Evolutionary conservation across 2,888 invertebrate genomes (phyloP).

Genomic region (Gastrophysa polygoni): DNA sequence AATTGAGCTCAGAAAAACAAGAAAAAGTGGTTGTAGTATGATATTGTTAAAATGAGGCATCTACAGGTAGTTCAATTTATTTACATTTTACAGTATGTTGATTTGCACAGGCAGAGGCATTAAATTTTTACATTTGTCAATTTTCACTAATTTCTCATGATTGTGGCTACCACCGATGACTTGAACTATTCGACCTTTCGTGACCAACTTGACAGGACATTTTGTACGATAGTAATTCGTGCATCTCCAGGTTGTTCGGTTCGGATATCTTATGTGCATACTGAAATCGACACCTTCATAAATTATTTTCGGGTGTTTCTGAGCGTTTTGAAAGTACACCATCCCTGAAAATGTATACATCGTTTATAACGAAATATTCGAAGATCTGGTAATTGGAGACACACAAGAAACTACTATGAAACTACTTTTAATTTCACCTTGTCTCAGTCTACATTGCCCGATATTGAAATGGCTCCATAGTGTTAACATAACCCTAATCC

Average conservation of each 20-base stretch:
- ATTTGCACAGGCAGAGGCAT: slow-evolving; percentile 16
- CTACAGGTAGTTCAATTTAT: too few species aligned
- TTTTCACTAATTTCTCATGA: slow-evolving; percentile 28
- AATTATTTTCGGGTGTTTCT: slow-evolving; percentile 44
- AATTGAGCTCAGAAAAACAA: too few species aligned
- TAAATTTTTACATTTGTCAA: slow-evolving; percentile 3
- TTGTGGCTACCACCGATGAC: slow-evolving; percentile 37
- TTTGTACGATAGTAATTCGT: slow-evolving; percentile 37
- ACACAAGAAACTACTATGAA: too few species aligned
- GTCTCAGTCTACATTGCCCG: too few species aligned
- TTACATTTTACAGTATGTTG: background rate
- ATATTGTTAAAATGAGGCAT: too few species aligned
- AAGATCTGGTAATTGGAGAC: too few species aligned
- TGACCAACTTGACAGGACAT: slow-evolving; percentile 37
- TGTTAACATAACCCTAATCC: too few species aligned
- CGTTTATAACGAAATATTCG: too few species aligned
- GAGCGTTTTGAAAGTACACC: slow-evolving; percentile 39
- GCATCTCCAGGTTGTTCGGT: slow-evolving; percentile 42
- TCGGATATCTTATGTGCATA: slow-evolving; percentile 35
- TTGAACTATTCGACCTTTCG: slow-evolving; percentile 30
- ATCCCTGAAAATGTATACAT: slow-evolving; percentile 33
- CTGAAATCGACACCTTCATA: slow-evolving; percentile 39
- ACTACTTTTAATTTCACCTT: too few species aligned
- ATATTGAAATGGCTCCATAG: too few species aligned
- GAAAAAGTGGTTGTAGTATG: too few species aligned